phyloP scores from a whole-genome alignment of 2,888 invertebrate genomes.

The Ernsta delagoae region DNA sequence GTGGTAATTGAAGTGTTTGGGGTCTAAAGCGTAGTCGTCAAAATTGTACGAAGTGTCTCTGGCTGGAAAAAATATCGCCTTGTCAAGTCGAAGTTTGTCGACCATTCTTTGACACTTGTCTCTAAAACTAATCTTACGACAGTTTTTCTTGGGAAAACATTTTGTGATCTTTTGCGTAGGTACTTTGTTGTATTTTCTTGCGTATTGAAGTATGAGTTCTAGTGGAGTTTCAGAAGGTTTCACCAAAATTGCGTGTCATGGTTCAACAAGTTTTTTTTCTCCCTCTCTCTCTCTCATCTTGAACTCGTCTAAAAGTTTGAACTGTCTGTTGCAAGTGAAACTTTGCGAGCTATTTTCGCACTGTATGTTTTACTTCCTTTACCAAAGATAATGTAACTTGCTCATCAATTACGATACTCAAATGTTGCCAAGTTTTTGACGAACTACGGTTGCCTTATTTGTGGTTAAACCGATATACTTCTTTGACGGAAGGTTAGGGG shows the following conservation, averaged over 20 bases:
- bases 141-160: background rate
- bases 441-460: background rate
- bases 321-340: background rate
- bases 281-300: too few relatives aligned
- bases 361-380: background rate
- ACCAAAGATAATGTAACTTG: background rate
- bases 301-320: too few relatives aligned
- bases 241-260: too few relatives aligned
- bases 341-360: background rate
- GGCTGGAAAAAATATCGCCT: constrained; percentile 8
- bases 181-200: background rate
- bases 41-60: constrained; percentile 5
- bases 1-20: too few relatives aligned
- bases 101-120: background rate
- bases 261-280: too few relatives aligned
- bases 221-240: too few relatives aligned
- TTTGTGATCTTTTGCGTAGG: background rate
- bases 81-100: background rate
- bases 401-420: background rate
- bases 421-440: background rate
- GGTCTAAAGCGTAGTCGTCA: background rate
- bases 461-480: background rate
- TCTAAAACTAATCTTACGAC: background rate
- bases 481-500: background rate
- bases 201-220: too few relatives aligned